phyloP scores from a whole-genome alignment of 2,888 invertebrate genomes.

The Folsomia manolachei region DNA sequence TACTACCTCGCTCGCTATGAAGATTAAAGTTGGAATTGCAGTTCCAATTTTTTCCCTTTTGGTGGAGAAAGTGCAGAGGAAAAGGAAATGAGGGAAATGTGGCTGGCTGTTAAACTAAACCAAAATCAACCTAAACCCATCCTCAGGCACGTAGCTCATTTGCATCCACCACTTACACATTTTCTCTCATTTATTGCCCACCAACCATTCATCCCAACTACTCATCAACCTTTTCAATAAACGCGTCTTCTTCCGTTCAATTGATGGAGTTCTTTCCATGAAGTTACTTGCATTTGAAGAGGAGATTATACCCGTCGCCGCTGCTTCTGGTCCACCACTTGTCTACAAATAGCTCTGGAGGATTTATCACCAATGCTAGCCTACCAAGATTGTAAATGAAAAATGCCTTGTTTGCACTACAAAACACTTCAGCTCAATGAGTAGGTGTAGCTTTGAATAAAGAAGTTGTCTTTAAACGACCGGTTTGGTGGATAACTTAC shows the following conservation, averaged over 20 bases:
- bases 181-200: neutral
- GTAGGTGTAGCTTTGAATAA: no score
- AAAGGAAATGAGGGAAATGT: slow-evolving; percentile 1
- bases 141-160: slow-evolving; percentile 21
- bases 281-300: neutral
- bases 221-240: neutral
- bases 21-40: neutral
- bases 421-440: no score
- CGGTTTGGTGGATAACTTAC: no score
- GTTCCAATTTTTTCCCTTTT: neutral
- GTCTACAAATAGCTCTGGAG: no score
- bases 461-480: no score
- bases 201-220: neutral
- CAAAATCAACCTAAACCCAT: slow-evolving; percentile 11
- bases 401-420: no score
- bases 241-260: neutral
- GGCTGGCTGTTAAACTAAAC: neutral
- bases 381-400: no score
- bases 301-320: no score
- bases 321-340: neutral
- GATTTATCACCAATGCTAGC: no score
- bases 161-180: slow-evolving; percentile 9
- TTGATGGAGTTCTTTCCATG: neutral
- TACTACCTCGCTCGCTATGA: neutral
- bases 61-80: neutral